These are phyloP conservation scores for Aplocera efformata DNA, from an alignment of 2,888 invertebrate genomes.

Conservation along the genomic window DNA sequence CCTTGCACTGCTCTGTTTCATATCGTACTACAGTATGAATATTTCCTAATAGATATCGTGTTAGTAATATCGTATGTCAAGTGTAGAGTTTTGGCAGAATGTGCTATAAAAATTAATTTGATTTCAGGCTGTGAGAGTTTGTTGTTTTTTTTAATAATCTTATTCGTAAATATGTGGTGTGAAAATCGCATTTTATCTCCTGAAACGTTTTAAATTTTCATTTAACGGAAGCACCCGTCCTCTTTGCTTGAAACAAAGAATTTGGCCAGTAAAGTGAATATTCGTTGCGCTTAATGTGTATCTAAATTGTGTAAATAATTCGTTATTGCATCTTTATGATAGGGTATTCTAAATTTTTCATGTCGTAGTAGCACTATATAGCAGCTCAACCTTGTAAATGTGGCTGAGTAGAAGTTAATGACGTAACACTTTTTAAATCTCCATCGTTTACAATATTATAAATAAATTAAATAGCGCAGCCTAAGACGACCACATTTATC, in stretches of 20 bases:
- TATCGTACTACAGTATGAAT: constrained; percentile 26
- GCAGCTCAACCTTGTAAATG: constrained; percentile 1
- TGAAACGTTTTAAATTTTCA: constrained; percentile 4
- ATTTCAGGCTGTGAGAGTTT: constrained; percentile 71
- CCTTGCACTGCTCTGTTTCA: constrained; percentile 20
- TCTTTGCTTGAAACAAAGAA: constrained; percentile 42
- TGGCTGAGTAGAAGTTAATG: no score
- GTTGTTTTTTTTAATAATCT: constrained; percentile 41
- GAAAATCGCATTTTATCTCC: constrained; percentile 15
- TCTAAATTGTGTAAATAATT: no score
- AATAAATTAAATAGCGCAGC: no score
- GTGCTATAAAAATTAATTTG: constrained; percentile 57
- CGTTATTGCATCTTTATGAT: constrained; percentile 1
- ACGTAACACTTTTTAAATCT: no score
- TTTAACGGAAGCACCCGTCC: constrained; percentile 52
- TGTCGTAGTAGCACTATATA: constrained; percentile 2
- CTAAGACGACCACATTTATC: no score
- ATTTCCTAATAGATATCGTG: constrained; percentile 28
- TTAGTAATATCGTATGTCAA: constrained; percentile 9
- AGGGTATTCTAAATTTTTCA: neutral
- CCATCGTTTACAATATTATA: no score
- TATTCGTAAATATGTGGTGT: constrained; percentile 17
- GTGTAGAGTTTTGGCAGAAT: constrained; percentile 25
- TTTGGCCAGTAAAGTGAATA: constrained; percentile 39
- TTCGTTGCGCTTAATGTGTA: neutral